Evolutionary conservation across 2,888 invertebrate species (phyloP), one percentile per base, ranked within the genome.

Genomic region (Hipparchia semele): DNA sequence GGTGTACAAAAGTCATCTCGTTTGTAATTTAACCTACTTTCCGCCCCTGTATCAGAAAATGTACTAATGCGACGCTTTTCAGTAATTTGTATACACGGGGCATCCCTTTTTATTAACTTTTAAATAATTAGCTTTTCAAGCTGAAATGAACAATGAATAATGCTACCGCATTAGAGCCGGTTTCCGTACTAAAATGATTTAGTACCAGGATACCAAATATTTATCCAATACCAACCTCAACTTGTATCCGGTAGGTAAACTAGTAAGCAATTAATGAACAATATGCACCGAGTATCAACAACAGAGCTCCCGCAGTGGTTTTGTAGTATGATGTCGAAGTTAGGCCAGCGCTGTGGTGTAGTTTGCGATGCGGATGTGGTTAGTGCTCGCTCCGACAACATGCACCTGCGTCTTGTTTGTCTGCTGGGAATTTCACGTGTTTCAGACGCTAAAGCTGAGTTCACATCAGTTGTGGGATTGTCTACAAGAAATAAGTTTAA

Each of bases 331-430:
- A 60, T 13, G 53, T 61, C 60, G 61, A 53, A 69, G 69, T 69
- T 69, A 45, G 61, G 60, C 53, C 69, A 53, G 12, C 23, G 49
- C 61, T 69, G 68, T 13, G 61, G 69, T 53, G 61, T 39, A 61
- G 61, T 69, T 69, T 53, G 53, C 69, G 53, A 69, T 53, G 61
- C 60, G 69, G 69, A 69, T 69, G 69, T 13, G 69, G 69, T 69
- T 53, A 53, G 61, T 61, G 13, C 69, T 61, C 69, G 53, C 61
- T 69, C 39, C 53, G 53, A 53, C 33, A 61, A 69, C 39, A 60
- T 23, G 69, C 69, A 69, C 69, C 69, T 69, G 69, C 69, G 69
- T 61, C 69, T 60, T 23, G 68, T 58, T 68, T 58, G 59, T 51
- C 68, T 68, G 59, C 51, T 60, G 68, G 68, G 68, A 59, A 68